Percentiles rank a stretch among this genome's conserved stretches.
Conservation (phyloP, 2,113 vertebrate genomes). For the Prunella fulvescens region DNA sequence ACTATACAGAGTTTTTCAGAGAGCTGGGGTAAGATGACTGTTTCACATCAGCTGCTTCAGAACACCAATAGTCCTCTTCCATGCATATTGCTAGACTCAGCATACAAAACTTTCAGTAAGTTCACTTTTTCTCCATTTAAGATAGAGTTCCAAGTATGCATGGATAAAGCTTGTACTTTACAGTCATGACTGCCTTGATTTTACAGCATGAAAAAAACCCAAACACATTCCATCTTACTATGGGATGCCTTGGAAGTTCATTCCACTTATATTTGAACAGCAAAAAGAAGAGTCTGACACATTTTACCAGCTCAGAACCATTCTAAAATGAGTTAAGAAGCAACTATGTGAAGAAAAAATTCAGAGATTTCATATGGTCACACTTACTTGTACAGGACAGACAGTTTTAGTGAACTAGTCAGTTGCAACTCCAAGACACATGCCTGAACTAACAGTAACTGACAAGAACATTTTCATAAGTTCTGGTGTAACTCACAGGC, state of each 20-base stretch:
- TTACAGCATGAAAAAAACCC: neutral
- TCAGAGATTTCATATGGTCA: neutral
- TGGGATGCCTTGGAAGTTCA: neutral
- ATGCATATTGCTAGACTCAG: neutral
- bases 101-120: neutral
- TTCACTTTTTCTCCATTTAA: neutral
- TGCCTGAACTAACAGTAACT: neutral
- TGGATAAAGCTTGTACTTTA: neutral
- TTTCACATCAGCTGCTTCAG: neutral
- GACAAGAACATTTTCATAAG: neutral
- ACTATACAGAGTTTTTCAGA: neutral
- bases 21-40: neutral
- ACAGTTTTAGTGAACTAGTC: neutral
- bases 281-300: neutral
- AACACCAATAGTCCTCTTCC: neutral
- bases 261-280: neutral
- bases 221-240: neutral
- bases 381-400: neutral
- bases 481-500: neutral
- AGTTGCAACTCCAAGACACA: neutral
- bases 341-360: neutral
- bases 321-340: neutral
- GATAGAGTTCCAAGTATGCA: neutral
- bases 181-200: neutral
- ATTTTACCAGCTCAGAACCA: neutral